A percentile compares a stretch with the other conserved stretches of the same genome.
Evolutionary conservation across 2,888 invertebrate genomes (phyloP).

Genomic region (Ophioninae sp.): DNA sequence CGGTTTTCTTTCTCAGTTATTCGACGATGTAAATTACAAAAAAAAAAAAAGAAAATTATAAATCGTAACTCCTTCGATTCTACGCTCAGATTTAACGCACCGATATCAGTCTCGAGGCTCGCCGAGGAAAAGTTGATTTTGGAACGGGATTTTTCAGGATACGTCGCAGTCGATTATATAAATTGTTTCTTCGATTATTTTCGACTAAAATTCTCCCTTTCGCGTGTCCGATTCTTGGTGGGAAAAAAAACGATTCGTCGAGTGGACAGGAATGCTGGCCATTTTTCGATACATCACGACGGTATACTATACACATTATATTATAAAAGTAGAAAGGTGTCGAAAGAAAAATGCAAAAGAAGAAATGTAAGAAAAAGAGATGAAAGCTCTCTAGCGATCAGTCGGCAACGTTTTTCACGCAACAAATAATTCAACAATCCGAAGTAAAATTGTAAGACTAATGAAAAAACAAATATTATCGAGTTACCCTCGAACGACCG

Average conservation of each 20-base stretch:
- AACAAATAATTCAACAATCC: slow-evolving; percentile 38
- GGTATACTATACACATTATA: slow-evolving; percentile 55
- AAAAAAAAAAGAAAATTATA: slow-evolving; percentile 36
- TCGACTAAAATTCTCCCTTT: slow-evolving; percentile 28
- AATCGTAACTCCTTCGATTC: slow-evolving; percentile 47
- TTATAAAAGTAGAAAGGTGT: slow-evolving; percentile 70
- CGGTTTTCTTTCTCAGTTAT: slow-evolving; percentile 22
- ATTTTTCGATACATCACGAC: slow-evolving; percentile 27
- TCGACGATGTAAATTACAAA: slow-evolving; percentile 35
- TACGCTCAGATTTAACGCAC: slow-evolving; percentile 51
- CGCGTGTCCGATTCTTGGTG: slow-evolving; percentile 1
- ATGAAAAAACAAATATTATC: slow-evolving; percentile 59
- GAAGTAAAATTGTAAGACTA: slow-evolving; percentile 57
- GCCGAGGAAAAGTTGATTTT: slow-evolving; percentile 43
- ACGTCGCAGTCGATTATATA: slow-evolving; percentile 31
- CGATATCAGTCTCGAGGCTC: slow-evolving; percentile 63
- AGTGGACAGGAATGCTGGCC: not conserved
- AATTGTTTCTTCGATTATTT: not conserved
- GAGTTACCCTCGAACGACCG: slow-evolving; percentile 8
- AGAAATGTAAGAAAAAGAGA: slow-evolving; percentile 16
- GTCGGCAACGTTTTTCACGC: not conserved
- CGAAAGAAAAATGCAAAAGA: slow-evolving; percentile 24
- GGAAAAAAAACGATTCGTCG: slow-evolving; percentile 20
- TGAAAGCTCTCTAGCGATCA: slow-evolving; percentile 13
- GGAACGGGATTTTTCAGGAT: slow-evolving; percentile 42